Evolutionary conservation across 2,797 vertebrate genomes (phyloP), one percentile per base, ranked within the genome.

Genomic region (Sebastes miniatus): DNA sequence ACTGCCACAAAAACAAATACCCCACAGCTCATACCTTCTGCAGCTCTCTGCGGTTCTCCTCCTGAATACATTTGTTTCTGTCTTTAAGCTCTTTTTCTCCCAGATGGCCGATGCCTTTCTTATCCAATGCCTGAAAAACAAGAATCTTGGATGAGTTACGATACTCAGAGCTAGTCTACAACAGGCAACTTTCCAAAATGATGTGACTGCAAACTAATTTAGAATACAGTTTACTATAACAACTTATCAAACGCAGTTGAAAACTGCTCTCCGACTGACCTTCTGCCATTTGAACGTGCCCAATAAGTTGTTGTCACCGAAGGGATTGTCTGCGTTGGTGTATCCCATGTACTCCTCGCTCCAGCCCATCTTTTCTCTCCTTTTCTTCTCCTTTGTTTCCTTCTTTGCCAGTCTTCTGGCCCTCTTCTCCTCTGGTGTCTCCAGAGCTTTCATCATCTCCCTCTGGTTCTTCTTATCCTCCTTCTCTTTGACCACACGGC

Each of bases 321-420:
- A 99, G 2, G 99, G 98, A 85, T 99, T 99, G 94, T 99, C 98
- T 0, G 98, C 98, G 50, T 99, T 99, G 71, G 98, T 99, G 91
- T 99, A 99, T 3, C 99, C 98, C 98, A 99, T 99, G 86, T 99
- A 99, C 84, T 99, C 99, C 87, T 99, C 98, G 2, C 99, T 98
- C 99, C 99, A 99, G 22, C 99, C 98, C 99, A 99, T 99, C 94
- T 99, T 99, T 91, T 99, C 98, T 8, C 98, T 94, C 88, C 98
- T 97, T 88, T 97, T 99, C 83, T 98, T 96, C 91, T 99, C 98
- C 77, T 99, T 99, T 54, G 98, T 95, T 69, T 99, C 99, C 69
- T 99, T 99, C 92, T 99, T 99, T 31, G 98, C 96, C 85, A 99
- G 86, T 10, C 99, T 95, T n/a, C 99, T 96, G 0, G 98, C 97